phyloP scores from a whole-genome alignment of 2,888 invertebrate genomes.

The Drosophila anomalipes region DNA sequence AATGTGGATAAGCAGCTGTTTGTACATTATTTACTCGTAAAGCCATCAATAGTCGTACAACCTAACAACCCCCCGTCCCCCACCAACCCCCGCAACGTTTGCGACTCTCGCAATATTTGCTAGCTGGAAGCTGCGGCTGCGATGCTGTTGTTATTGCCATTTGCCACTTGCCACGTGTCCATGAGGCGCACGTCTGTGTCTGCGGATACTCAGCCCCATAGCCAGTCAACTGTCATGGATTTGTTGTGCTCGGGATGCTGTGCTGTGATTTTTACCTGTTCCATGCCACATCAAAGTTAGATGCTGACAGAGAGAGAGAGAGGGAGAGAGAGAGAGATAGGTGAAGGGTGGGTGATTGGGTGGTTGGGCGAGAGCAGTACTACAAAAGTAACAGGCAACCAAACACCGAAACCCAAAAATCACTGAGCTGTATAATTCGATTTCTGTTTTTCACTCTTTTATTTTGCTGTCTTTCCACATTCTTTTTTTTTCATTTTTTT shows the following conservation, averaged over 20 bases:
- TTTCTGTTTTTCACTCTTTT: constrained; percentile 83
- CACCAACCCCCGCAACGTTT: not conserved
- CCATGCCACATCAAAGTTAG: constrained; percentile 71
- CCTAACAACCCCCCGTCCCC: not conserved
- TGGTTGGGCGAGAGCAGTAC: constrained; percentile 21
- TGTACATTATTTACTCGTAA: constrained; percentile 81
- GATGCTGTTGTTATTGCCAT: constrained; percentile 23
- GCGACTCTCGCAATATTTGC: constrained; percentile 4
- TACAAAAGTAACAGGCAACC: constrained; percentile 67
- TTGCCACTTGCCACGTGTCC: constrained; percentile 60
- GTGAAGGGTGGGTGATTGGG: constrained; percentile 1
- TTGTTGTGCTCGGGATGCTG: constrained; percentile 60
- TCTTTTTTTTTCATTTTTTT: constrained; percentile 5
- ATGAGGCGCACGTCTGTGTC: constrained; percentile 47
- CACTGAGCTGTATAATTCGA: constrained; percentile 84
- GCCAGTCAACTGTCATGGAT: constrained; percentile 77
- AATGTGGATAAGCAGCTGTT: constrained; percentile 77
- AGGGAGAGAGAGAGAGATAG: not conserved
- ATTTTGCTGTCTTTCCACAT: constrained; percentile 4
- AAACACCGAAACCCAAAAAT: constrained; percentile 82
- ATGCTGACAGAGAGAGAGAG: not conserved
- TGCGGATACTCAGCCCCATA: constrained; percentile 38
- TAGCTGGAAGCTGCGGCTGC: constrained; percentile 40
- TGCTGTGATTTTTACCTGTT: constrained; percentile 74
- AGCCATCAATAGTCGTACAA: constrained; percentile 72